These are phyloP conservation scores for Prenolepis imparis DNA, from an alignment of 2,888 invertebrate genomes.

Conservation along the genomic window DNA sequence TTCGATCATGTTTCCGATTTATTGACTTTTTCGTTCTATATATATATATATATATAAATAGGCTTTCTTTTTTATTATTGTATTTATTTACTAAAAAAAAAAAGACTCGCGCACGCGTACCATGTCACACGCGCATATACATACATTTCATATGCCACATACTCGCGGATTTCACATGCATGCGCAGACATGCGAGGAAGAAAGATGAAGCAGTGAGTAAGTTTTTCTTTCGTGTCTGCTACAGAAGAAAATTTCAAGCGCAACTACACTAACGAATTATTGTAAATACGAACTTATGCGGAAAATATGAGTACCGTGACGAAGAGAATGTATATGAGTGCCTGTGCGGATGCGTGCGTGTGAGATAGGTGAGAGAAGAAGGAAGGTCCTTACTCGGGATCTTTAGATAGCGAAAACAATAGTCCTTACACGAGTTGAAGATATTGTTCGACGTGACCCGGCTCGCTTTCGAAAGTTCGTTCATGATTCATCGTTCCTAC, in stretches of 20 bases:
- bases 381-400: constrained; percentile 66
- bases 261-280: constrained; percentile 77
- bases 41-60: not conserved
- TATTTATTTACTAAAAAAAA: constrained; percentile 72
- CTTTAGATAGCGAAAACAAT: constrained; percentile 72
- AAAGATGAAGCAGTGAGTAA: constrained; percentile 59
- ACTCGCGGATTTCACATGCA: constrained; percentile 47
- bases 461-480: constrained; percentile 76
- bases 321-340: constrained; percentile 37
- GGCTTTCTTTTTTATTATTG: constrained; percentile 61
- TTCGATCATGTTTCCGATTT: constrained; percentile 39
- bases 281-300: constrained; percentile 78
- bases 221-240: constrained; percentile 63
- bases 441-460: constrained; percentile 72
- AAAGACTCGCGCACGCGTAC: constrained; percentile 55
- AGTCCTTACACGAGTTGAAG: constrained; percentile 67
- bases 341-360: constrained; percentile 39
- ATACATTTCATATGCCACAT: constrained; percentile 48
- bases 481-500: constrained; percentile 65
- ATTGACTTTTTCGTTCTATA: constrained; percentile 37
- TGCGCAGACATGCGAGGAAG: constrained; percentile 29
- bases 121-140: constrained; percentile 49
- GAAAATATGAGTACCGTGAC: constrained; percentile 62
- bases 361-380: constrained; percentile 33
- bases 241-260: constrained; percentile 63